phyloP scores from a whole-genome alignment of 2,113 vertebrate species.

The Lathamus discolor region DNA sequence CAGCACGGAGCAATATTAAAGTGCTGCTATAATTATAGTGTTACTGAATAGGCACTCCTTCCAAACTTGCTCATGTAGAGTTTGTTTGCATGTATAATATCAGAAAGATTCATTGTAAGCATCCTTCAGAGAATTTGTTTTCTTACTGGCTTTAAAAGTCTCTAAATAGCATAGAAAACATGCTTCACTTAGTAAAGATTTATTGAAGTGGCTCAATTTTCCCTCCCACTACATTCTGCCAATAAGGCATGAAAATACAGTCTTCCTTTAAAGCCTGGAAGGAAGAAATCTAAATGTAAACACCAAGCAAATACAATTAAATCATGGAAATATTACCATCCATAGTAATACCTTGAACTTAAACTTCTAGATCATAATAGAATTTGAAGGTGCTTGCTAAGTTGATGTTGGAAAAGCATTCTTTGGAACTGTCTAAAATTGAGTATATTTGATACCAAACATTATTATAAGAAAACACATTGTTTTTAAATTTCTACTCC shows the following conservation, averaged over 20 bases:
- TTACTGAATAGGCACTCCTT: background rate
- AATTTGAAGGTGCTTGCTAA: background rate
- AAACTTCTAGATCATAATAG: background rate
- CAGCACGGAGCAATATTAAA: background rate
- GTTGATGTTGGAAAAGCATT: background rate
- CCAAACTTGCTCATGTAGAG: background rate
- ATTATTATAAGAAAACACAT: background rate
- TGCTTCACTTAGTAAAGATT: background rate
- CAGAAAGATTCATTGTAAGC: background rate
- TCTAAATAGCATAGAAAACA: slow-evolving; percentile 8
- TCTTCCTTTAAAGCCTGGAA: background rate
- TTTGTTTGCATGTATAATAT: background rate
- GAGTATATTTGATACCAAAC: background rate
- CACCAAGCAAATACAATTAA: background rate
- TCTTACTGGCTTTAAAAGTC: slow-evolving; percentile 6
- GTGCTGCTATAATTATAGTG: background rate
- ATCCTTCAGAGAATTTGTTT: background rate
- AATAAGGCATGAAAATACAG: background rate
- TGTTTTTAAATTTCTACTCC: background rate
- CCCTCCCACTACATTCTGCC: background rate
- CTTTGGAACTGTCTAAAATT: background rate
- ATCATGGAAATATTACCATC: background rate
- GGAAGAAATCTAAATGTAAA: background rate
- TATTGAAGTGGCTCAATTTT: slow-evolving; percentile 8
- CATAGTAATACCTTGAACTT: background rate